Evolutionary conservation across 2,113 vertebrate genomes (phyloP), one percentile per base, ranked within the genome.

Genomic region (Nerophis ophidion): DNA sequence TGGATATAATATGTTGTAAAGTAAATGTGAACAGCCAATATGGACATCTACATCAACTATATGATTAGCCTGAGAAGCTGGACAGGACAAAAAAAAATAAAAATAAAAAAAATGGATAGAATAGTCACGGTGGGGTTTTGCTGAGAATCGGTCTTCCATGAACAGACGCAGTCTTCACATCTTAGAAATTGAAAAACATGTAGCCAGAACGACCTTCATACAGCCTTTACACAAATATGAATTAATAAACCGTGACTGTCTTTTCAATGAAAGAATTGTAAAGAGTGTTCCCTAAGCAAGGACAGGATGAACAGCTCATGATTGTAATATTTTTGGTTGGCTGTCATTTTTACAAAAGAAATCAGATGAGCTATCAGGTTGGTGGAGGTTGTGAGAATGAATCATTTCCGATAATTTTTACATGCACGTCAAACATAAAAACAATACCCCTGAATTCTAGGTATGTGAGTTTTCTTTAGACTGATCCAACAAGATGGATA

Each of bases 391-490:
- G 9, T 51, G 15, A 52, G 15, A 71, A 55, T 40, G 36, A 46
- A 48, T 16, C 10, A 19, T 17, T 52, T 6, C 50, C 17, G 53
- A 65, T 57, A 36, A 16, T 5, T 61, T 76, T 16, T 51, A 71
- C 69, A 60, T 53, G 42, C 12, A 16, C 1, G 14, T 36, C 26
- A 42, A 36, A 48, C 35, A 45, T 48, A 17, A 51, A 35, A 65
- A 54, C 49, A 17, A 56, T 48, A 8, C 11, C 13, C 16, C 47
- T 7, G 63, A 15, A 57, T 60, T 68, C 5, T 8, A 48, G 54
- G 64, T 53, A 48, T 56, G 8, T 42, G 54, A 70, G 11, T 54
- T 4, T 8, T 55, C 6, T 40, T 8, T 35, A 16, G 5, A 55
- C 53, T 16, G 6, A 12, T 40, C 35, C 9, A 8, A n/a, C 9